Percentiles rank a stretch among this genome's conserved stretches.
phyloP scores from a whole-genome alignment of 2,113 vertebrate species.

The Cottus gobio region DNA sequence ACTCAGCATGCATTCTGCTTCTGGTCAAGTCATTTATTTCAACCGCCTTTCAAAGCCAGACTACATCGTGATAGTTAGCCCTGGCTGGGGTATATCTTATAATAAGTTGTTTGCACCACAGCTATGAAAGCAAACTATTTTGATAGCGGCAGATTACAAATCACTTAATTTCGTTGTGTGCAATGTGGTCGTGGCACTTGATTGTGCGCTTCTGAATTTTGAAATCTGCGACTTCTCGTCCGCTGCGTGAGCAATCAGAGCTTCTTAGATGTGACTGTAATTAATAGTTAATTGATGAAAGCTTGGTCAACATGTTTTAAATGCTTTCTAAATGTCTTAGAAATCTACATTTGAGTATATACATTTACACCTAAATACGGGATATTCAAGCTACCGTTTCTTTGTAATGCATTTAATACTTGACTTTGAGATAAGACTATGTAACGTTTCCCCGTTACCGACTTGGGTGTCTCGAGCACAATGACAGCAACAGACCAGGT shows the following conservation, averaged over 20 bases:
- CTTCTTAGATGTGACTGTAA: background rate
- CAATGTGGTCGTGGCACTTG: too few relatives aligned
- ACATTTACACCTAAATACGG: background rate
- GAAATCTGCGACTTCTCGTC: background rate
- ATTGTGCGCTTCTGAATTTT: too few relatives aligned
- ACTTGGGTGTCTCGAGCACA: too few relatives aligned
- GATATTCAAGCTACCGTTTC: background rate
- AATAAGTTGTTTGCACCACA: background rate
- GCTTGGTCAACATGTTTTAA: background rate
- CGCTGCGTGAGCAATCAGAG: background rate
- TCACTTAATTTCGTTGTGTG: too few relatives aligned
- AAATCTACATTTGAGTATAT: background rate
- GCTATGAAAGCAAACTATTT: background rate
- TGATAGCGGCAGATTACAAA: background rate
- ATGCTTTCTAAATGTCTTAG: background rate
- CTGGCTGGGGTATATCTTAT: background rate
- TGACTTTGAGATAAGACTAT: background rate
- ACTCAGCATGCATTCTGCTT: conserved; percentile 21
- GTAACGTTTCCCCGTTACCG: too few relatives aligned
- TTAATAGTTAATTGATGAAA: background rate
- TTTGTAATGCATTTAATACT: too few relatives aligned
- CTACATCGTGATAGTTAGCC: background rate
- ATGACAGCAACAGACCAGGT: too few relatives aligned
- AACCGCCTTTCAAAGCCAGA: conserved; percentile 43
- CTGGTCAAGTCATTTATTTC: conserved; percentile 24